phyloP scores from a whole-genome alignment of 2,888 invertebrate genomes.

The Volucella zonaria region DNA sequence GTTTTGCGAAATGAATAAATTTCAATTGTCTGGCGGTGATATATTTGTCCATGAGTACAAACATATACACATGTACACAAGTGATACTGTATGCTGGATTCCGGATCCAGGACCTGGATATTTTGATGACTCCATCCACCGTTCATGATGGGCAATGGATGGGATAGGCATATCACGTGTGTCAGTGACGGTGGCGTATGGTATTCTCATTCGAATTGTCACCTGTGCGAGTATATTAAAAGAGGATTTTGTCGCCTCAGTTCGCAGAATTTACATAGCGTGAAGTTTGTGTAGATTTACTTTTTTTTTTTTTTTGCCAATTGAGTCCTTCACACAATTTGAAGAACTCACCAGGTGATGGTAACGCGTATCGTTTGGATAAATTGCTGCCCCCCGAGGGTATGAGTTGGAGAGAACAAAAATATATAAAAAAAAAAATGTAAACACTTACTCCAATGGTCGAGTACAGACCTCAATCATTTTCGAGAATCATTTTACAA shows the following conservation, averaged over 20 bases:
- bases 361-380: slow-evolving; percentile 25
- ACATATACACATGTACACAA: slow-evolving; percentile 18
- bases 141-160: slow-evolving; percentile 15
- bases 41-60: slow-evolving; percentile 18
- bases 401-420: neutral
- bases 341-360: slow-evolving; percentile 4
- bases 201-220: slow-evolving; percentile 67
- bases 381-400: slow-evolving; percentile 29
- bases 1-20: slow-evolving; percentile 69
- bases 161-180: slow-evolving; percentile 44
- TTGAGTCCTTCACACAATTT: slow-evolving; percentile 51
- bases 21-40: slow-evolving; percentile 71
- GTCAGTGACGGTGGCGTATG: slow-evolving; percentile 23
- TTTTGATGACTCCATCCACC: slow-evolving; percentile 30
- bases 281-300: slow-evolving; percentile 58
- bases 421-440: slow-evolving; percentile 4
- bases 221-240: slow-evolving; percentile 72
- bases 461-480: slow-evolving; percentile 62
- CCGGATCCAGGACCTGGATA: slow-evolving; percentile 38
- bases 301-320: slow-evolving; percentile 4
- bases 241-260: slow-evolving; percentile 72
- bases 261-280: slow-evolving; percentile 68
- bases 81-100: neutral
- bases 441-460: slow-evolving; percentile 56
- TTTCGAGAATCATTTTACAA: slow-evolving; percentile 68